Evolutionary conservation across 2,113 vertebrate species (phyloP), one percentile per base, ranked within the genome.

Genomic region (Siniperca knerii): DNA sequence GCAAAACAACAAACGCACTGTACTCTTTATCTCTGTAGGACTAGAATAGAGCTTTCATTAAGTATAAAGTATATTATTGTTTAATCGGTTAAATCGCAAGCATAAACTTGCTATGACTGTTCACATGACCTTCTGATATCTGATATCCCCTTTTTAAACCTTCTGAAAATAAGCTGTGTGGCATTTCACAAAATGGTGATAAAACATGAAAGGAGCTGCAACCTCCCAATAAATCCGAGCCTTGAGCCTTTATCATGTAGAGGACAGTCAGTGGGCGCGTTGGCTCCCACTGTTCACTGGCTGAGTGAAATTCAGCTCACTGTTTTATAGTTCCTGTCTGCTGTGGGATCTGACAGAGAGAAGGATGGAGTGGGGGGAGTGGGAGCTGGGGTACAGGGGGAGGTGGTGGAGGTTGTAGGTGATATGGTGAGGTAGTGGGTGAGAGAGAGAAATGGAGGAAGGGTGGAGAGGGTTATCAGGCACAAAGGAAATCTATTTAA

Each of bases 261-360:
- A 25, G 74, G 65, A 70, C 42, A 4, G 42, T 46, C 75, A 20
- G 48, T 33, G n/a, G 54, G 73, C 42, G 67, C 65, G 25, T 42
- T 72, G 70, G 65, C 80, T 82, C 72, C 75, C n/a, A 66, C 67
- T 75, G 78, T 66, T 85, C 57, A 70, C 65, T 46, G 68, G 77
- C 73, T 80, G 62, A 60, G 64, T 67, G 67, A 69, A 81, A 86
- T 15, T 79, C 74, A 80, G 72, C 83, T 77, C 70, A 20, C 42
- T n/a, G 81, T 78, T 94, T 90, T 80, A 89, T 77, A 75, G 40
- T 84, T 93, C 82, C 83, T 89, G 90, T 81, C 33, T 73, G 68
- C 69, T 60, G 73, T 42, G 78, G 70, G 81, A 80, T 78, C 65
- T 75, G 81, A 85, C 37, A 29, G 44, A 37, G 50, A 42, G 55